Conservation (phyloP, 1,140 invertebrate genomes). For the Euwallacea fornicatus region DNA sequence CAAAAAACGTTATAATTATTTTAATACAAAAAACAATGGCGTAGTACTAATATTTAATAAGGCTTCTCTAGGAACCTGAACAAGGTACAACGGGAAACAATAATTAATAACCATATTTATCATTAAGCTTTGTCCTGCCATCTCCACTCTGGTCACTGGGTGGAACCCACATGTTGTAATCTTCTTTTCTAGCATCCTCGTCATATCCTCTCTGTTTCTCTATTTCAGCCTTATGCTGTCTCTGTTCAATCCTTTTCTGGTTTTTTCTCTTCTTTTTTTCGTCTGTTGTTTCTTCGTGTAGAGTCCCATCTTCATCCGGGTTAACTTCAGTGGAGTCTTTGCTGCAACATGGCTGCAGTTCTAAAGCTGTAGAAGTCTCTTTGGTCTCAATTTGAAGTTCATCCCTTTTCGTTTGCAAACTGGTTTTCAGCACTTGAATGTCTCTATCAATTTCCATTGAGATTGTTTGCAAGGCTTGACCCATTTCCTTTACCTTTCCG, state of each 20-base stretch:
- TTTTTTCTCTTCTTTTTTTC: constrained; percentile 45
- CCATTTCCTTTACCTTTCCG: constrained; percentile 34
- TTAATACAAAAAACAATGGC: too few relatives aligned
- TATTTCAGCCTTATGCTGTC: constrained; percentile 49
- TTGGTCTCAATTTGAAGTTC: not conserved
- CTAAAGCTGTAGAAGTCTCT: constrained; percentile 23
- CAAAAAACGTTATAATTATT: too few relatives aligned
- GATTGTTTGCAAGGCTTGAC: constrained; percentile 36
- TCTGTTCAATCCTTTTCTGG: constrained; percentile 50
- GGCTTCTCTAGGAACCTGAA: too few relatives aligned
- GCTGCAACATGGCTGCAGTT: constrained; percentile 2
- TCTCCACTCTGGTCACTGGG: constrained; percentile 76
- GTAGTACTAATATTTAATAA: too few relatives aligned
- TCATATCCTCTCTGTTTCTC: constrained; percentile 54
- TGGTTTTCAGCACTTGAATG: constrained; percentile 21
- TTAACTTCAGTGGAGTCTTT: not conserved
- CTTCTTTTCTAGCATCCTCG: constrained; percentile 60
- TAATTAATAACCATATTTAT: constrained; percentile 57
- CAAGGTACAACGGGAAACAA: not conserved
- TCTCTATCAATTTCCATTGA: constrained; percentile 33
- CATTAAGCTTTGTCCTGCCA: constrained; percentile 78
- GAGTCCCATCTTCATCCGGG: not conserved
- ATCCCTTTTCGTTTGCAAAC: not conserved
- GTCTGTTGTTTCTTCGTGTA: constrained; percentile 6
- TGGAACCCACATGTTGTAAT: constrained; percentile 78